These are phyloP conservation scores for Apodemus agrarius DNA, from an alignment of 2,797 vertebrate genomes.

Conservation along the genomic window DNA sequence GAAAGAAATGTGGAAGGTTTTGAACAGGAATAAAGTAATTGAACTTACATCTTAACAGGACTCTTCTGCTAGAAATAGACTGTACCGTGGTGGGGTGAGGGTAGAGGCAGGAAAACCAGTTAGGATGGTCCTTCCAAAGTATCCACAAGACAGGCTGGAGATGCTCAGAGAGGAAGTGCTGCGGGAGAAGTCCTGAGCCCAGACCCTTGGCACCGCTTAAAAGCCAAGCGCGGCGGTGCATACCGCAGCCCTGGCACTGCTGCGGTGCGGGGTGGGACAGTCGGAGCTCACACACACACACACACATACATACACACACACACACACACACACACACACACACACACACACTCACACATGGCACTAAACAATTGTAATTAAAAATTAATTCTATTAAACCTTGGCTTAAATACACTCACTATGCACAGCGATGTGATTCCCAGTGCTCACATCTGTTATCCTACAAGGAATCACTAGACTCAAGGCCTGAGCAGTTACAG, in stretches of 20 bases:
- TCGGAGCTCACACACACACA: no score
- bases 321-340: background rate
- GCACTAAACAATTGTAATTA: background rate
- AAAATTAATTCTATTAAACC: background rate
- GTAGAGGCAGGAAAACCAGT: background rate
- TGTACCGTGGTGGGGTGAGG: background rate
- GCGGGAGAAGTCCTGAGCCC: background rate
- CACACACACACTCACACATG: background rate
- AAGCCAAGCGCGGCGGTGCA: background rate
- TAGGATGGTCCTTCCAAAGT: background rate
- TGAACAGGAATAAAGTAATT: background rate
- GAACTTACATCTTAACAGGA: background rate
- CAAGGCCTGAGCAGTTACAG: background rate
- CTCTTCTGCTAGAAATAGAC: background rate
- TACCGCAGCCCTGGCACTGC: background rate
- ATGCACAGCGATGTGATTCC: background rate
- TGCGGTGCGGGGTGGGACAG: no score
- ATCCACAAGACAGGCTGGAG: background rate
- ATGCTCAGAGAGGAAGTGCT: background rate
- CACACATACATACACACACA: accelerated
- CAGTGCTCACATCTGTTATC: background rate
- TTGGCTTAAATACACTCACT: background rate
- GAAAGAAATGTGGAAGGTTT: background rate
- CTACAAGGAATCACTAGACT: background rate
- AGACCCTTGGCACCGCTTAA: background rate